These are phyloP conservation scores for Amiota mariae DNA, from an alignment of 2,888 invertebrate species.

Conservation along the genomic window DNA sequence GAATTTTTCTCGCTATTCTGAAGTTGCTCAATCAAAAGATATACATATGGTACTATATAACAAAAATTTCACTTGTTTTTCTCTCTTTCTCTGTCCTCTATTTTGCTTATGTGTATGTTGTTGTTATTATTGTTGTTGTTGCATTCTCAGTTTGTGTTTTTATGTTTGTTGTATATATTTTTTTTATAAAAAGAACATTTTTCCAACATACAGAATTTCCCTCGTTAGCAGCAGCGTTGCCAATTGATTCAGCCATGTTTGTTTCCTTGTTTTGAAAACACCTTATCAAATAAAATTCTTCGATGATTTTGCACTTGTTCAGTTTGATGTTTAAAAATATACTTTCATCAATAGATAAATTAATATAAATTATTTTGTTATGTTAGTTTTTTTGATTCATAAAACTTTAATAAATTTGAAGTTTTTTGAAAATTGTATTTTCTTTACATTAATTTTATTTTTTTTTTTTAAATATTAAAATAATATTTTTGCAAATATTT, in stretches of 20 bases:
- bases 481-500: no score
- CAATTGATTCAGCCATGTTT: slow-evolving; percentile 46
- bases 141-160: not conserved
- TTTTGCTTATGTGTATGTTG: no score
- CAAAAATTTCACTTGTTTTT: slow-evolving; percentile 5
- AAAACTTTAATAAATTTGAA: no score
- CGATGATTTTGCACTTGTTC: no score
- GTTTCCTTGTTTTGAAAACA: no score
- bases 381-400: no score
- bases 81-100: no score
- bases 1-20: slow-evolving; percentile 18
- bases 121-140: no score
- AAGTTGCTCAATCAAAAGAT: slow-evolving; percentile 48
- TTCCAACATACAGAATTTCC: slow-evolving; percentile 64
- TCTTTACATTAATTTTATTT: no score
- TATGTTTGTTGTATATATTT: slow-evolving; percentile 1
- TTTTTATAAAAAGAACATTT: slow-evolving; percentile 18
- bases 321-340: not conserved
- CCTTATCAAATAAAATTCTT: no score
- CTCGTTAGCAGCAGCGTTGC: slow-evolving; percentile 57
- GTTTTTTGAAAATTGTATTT: no score
- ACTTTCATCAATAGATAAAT: not conserved
- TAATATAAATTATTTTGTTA: not conserved
- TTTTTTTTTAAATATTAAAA: no score
- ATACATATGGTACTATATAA: slow-evolving; percentile 23